phyloP scores from a whole-genome alignment of 2,797 vertebrate genomes.

The Acestrorhynchus altus region DNA sequence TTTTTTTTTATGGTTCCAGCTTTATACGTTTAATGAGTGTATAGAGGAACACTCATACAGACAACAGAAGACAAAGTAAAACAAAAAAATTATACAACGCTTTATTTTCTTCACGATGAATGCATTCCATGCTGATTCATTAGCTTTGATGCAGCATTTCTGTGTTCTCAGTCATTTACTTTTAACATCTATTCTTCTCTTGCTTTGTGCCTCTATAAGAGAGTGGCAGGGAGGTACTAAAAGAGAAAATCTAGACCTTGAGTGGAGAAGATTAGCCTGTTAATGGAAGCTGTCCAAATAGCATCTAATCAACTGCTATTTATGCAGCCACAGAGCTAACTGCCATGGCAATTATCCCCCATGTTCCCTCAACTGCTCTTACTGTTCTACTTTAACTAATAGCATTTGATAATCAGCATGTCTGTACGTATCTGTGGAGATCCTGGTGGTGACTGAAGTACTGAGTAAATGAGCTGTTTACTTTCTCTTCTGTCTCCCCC shows the following conservation, averaged over 20 bases:
- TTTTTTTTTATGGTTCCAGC: too few relatives aligned
- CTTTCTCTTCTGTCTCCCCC: constrained; percentile 4
- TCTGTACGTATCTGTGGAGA: constrained; percentile 30
- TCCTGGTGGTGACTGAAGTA: constrained; percentile 32
- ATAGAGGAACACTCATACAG: constrained; percentile 11
- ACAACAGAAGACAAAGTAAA: constrained; percentile 31
- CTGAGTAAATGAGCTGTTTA: constrained; percentile 29
- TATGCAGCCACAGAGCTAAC: constrained; percentile 54
- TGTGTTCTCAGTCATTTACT: constrained; percentile 25
- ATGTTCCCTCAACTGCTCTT: constrained; percentile 35
- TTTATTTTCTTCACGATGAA: constrained; percentile 33
- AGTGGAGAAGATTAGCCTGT: constrained; percentile 47
- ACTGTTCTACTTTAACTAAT: constrained; percentile 45
- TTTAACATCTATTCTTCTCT: constrained; percentile 29
- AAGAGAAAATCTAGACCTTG: constrained; percentile 36
- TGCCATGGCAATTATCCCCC: constrained; percentile 56
- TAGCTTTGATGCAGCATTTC: constrained; percentile 6
- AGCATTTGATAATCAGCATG: constrained; percentile 51
- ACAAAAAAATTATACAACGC: constrained; percentile 26
- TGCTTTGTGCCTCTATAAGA: constrained; percentile 17
- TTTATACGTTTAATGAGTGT: neutral
- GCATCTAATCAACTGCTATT: constrained; percentile 58
- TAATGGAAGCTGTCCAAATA: constrained; percentile 55
- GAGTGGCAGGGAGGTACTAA: constrained; percentile 19
- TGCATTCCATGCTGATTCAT: constrained; percentile 12